Conservation (phyloP, 2,797 vertebrate species). For the Fundulus diaphanus region DNA sequence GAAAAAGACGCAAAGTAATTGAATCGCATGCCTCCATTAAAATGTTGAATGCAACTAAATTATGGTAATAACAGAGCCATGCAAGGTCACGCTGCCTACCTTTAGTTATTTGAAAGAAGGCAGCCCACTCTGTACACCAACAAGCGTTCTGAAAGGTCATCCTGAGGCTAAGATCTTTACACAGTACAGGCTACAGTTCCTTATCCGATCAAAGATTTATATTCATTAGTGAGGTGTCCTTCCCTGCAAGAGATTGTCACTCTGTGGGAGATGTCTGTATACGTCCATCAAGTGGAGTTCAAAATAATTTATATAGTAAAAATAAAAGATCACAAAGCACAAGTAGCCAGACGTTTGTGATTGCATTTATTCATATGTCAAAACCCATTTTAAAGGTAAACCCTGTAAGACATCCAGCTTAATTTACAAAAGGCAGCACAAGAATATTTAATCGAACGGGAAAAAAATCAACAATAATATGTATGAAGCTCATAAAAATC, state of each 20-base stretch:
- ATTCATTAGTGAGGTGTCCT: constrained; percentile 4
- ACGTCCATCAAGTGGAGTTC: not conserved
- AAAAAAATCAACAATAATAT: not conserved
- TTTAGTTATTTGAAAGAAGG: not conserved
- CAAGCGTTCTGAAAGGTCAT: constrained; percentile 4
- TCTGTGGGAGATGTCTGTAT: not conserved
- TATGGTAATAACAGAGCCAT: not conserved
- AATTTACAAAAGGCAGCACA: no score
- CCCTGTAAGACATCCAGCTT: not conserved
- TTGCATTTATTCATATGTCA: not conserved
- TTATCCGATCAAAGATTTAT: constrained; percentile 22
- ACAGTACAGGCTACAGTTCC: not conserved
- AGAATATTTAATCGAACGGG: not conserved
- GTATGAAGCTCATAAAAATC: not conserved
- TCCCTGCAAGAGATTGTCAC: not conserved
- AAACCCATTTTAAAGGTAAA: not conserved
- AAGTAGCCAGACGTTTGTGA: not conserved
- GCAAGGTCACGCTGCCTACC: not conserved
- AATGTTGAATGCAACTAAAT: not conserved
- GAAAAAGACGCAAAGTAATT: not conserved
- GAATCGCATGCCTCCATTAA: not conserved
- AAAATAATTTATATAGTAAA: not conserved
- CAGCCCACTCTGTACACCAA: not conserved
- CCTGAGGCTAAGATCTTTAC: constrained; percentile 11
- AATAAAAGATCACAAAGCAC: not conserved